Evolutionary conservation across 2,888 invertebrate species (phyloP).

Genomic region (Netelia fuscicornis): DNA sequence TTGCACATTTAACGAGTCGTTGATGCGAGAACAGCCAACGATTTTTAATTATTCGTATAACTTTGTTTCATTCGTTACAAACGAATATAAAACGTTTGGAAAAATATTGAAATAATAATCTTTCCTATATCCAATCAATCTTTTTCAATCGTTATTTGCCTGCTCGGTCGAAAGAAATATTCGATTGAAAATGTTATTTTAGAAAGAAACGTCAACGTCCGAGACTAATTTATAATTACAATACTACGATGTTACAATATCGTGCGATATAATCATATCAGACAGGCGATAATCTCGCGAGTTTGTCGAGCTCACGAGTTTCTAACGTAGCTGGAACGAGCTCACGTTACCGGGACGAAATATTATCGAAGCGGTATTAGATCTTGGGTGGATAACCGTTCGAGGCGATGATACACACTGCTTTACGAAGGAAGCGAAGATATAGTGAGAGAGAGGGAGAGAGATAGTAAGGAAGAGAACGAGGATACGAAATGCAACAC

Average conservation of each 20-base stretch:
- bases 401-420: conserved; percentile 33
- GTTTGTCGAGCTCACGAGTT: conserved; percentile 5
- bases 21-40: background rate
- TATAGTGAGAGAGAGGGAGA: conserved; percentile 2
- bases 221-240: background rate
- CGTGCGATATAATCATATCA: background rate
- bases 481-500: conserved; percentile 58
- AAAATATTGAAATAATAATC: no score
- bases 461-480: conserved; percentile 11
- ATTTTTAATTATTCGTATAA: background rate
- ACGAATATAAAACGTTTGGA: no score
- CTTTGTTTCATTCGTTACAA: background rate
- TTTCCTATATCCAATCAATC: no score
- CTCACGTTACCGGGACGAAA: conserved; percentile 40
- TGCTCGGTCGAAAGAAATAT: background rate
- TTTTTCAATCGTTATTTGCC: no score
- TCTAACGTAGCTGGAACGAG: background rate
- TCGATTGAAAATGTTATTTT: background rate
- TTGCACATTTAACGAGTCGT: background rate
- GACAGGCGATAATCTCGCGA: conserved; percentile 32
- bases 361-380: conserved; percentile 35
- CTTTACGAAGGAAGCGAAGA: background rate
- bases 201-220: background rate
- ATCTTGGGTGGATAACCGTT: conserved; percentile 41
- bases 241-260: background rate